A percentile compares a stretch with the other conserved stretches of the same genome.
Evolutionary conservation across 2,797 vertebrate genomes (phyloP).

Genomic region (Spatula versicolor): DNA sequence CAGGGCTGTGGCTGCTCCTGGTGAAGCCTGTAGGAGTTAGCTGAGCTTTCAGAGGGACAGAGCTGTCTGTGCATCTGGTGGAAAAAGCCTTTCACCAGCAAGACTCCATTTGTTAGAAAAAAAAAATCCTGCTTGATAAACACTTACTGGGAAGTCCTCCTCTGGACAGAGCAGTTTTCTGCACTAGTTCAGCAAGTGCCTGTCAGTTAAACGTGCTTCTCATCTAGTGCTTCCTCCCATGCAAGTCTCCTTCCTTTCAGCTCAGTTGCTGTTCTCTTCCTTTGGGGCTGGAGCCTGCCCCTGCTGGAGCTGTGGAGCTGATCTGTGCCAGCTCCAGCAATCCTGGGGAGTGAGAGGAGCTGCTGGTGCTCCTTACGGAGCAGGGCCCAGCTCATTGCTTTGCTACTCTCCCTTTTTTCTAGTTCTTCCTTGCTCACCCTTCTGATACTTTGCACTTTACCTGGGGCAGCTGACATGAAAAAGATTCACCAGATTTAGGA

Average conservation of each 20-base stretch:
- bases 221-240: neutral
- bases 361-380: neutral
- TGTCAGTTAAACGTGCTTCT: neutral
- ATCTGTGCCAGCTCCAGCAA: neutral
- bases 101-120: neutral
- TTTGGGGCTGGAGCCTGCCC: neutral
- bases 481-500: neutral
- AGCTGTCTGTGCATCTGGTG: neutral
- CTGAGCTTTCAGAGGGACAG: neutral
- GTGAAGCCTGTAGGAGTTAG: neutral
- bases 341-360: neutral
- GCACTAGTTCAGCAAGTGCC: neutral
- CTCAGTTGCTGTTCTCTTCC: neutral
- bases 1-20: neutral
- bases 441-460: neutral
- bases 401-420: neutral
- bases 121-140: neutral
- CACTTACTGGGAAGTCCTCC: neutral
- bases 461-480: neutral
- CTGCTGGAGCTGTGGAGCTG: neutral
- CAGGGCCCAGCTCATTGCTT: neutral
- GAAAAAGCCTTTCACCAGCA: neutral
- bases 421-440: neutral
- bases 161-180: neutral
- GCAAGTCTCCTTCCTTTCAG: neutral